Evolutionary conservation across 2,113 vertebrate species (phyloP).

Genomic region (Aythya baeri): DNA sequence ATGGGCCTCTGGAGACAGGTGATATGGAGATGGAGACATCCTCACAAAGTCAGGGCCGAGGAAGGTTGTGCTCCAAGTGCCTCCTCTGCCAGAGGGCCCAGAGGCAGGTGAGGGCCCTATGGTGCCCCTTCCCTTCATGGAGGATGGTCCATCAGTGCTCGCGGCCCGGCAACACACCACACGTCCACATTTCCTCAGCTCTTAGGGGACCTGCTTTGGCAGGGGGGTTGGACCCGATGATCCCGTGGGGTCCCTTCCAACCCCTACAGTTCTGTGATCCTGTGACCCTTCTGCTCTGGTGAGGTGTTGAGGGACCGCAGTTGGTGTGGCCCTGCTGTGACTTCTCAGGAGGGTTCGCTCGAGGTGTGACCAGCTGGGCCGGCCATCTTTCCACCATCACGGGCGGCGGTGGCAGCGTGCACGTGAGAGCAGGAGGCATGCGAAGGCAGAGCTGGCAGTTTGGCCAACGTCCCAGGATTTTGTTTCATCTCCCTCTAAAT

Average conservation of each 20-base stretch:
- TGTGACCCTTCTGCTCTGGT: neutral
- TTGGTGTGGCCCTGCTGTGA: neutral
- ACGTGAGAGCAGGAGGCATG: neutral
- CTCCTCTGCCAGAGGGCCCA: neutral
- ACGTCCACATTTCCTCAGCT: fast-evolving
- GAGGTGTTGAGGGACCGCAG: neutral
- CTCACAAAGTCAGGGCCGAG: fast-evolving
- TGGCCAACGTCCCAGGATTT: neutral
- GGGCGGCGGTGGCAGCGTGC: fast-evolving
- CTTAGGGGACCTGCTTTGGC: too few relatives aligned
- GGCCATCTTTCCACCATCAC: too few relatives aligned
- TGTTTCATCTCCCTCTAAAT: neutral
- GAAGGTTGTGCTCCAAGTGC: neutral
- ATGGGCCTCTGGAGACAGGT: neutral
- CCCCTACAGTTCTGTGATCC: too few relatives aligned
- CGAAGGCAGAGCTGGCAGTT: neutral
- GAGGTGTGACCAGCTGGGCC: too few relatives aligned
- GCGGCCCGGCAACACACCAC: neutral
- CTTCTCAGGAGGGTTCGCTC: neutral
- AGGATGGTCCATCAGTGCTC: neutral
- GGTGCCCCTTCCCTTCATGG: neutral
- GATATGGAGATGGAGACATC: neutral
- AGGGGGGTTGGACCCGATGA: too few relatives aligned
- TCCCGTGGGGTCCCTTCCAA: too few relatives aligned
- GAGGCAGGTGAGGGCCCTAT: neutral